Evolutionary conservation across 2,797 vertebrate genomes (phyloP), one percentile per base, ranked within the genome.

Genomic region (Cuculus canorus): DNA sequence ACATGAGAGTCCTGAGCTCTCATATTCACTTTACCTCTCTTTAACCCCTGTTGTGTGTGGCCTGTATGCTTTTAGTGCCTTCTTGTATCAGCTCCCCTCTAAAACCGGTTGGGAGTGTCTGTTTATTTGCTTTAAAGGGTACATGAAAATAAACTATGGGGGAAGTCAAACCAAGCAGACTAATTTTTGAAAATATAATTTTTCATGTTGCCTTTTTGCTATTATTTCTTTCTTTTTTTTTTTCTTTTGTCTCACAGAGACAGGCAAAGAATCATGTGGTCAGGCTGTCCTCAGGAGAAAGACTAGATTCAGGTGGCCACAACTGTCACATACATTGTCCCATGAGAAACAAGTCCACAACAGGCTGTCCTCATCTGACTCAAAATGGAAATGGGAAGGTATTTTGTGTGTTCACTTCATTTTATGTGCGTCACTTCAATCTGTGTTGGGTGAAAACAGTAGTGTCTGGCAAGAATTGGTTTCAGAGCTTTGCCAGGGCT

Each of bases 361-460:
- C 15, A 77, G 8, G 9, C 28, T 85, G 41, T 61, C 47, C 66
- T 68, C 47, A 64, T 32, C 75, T 53, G 65, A 90, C 30, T 52
- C 17, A 65, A 13, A 13, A 11, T 8, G 23, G 41, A 69, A 91
- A 18, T 27, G 7, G 23, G 68, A 80, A 90, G 30, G 19, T 18
- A 25, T 88, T 88, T 92, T 45, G 17, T 12, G 28, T 1, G 2
- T 43, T 82, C 35, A 50, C 50, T 39, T 72, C 47, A 5, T 2
- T 43, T 22, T 10, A 48, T 3, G 10, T 0, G 1, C 82, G 54
- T 25, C 37, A 8, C 21, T 68, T 72, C 54, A 11, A 5, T 1
- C 33, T 71, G 24, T 16, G 75, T 24, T n/a, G 61, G 65, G 21
- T 13, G 33, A 43, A 91, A 82, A 13, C 64, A 70, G 25, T 25